A percentile compares a stretch with the other conserved stretches of the same genome.
phyloP scores from a whole-genome alignment of 92 coral and sea anemone genomes.

The Palythoa grandis region DNA sequence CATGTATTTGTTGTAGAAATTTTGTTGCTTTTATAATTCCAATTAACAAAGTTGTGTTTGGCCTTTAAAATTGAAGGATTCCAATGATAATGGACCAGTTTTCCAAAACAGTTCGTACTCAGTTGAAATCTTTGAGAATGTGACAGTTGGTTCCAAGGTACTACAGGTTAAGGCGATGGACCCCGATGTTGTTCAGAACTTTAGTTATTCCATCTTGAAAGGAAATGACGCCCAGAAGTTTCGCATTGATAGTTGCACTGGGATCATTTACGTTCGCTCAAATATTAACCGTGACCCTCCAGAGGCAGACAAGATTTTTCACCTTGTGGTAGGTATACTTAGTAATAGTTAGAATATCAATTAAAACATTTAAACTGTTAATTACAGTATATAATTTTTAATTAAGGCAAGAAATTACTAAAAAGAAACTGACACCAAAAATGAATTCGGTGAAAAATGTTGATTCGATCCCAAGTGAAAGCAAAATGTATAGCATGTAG shows the following conservation, averaged over 20 bases:
- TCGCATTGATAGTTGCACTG: slow-evolving; percentile 32
- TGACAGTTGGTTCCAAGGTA: slow-evolving; percentile 64
- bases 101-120: slow-evolving; percentile 58
- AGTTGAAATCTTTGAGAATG: slow-evolving; percentile 65
- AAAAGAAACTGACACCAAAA: too few relatives aligned
- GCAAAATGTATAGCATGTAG: too few relatives aligned
- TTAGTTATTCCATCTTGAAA: slow-evolving; percentile 9
- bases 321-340: slow-evolving; percentile 31
- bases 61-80: slow-evolving; percentile 51
- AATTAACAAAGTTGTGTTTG: too few relatives aligned
- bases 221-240: slow-evolving; percentile 30
- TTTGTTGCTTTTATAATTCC: too few relatives aligned
- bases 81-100: slow-evolving; percentile 79
- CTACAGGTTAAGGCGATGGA: slow-evolving; percentile 82
- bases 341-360: too few relatives aligned
- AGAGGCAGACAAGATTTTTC: not conserved
- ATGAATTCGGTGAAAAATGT: too few relatives aligned
- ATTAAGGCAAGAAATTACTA: too few relatives aligned
- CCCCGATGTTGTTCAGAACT: slow-evolving; percentile 66
- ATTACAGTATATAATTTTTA: too few relatives aligned
- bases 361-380: too few relatives aligned
- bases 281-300: slow-evolving; percentile 16
- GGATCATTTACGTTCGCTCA: slow-evolving; percentile 25
- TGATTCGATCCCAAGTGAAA: too few relatives aligned
- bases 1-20: too few relatives aligned